Percentiles rank a stretch among this genome's conserved stretches.
Conservation (phyloP, 2,888 invertebrate genomes). For the Latrodectus elegans region DNA sequence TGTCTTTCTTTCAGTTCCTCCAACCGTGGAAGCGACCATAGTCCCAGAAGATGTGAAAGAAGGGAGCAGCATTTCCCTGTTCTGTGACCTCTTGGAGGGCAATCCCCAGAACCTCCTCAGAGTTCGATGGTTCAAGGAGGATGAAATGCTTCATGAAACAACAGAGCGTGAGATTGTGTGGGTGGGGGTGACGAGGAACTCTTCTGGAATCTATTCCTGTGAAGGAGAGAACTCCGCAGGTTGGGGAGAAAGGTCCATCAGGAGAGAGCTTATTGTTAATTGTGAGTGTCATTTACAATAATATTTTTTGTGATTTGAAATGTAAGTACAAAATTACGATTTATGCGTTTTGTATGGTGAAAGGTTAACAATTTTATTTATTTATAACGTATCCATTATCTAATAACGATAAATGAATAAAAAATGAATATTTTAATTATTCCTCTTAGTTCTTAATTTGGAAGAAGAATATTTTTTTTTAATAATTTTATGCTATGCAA, state of each 20-base stretch:
- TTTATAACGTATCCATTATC: no score
- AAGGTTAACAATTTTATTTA: no score
- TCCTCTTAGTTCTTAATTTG: no score
- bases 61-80: constrained; percentile 70
- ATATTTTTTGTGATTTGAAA: no score
- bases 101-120: constrained; percentile 70
- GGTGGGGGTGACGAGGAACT: constrained; percentile 68
- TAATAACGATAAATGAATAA: no score
- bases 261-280: constrained; percentile 68
- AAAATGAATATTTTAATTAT: no score
- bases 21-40: constrained; percentile 65
- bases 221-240: constrained; percentile 71
- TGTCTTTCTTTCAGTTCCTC: constrained; percentile 63
- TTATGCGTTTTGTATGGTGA: no score
- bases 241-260: constrained; percentile 66
- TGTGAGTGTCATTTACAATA: constrained; percentile 54
- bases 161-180: constrained; percentile 71
- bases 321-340: no score
- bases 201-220: constrained; percentile 71
- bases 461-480: no score
- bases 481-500: no score
- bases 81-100: constrained; percentile 71
- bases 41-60: constrained; percentile 70
- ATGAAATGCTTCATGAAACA: constrained; percentile 69
- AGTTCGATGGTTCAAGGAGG: constrained; percentile 70